Base-by-base conservation (phyloP, 2,113 vertebrate genomes). In the Pteruthius melanotis region DNA sequence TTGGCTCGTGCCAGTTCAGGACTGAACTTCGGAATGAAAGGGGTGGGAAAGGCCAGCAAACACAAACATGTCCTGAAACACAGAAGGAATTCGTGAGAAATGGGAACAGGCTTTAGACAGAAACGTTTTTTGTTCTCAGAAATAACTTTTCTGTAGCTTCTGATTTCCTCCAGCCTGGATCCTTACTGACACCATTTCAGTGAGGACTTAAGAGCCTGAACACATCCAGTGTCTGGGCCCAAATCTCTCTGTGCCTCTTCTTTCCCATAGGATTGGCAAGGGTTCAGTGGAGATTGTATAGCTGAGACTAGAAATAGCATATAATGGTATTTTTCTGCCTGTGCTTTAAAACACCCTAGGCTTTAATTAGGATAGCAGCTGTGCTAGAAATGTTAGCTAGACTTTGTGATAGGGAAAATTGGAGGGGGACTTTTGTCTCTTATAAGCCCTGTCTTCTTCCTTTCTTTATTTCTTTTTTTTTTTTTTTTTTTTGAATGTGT, bases 291-390 rank as follows among this genome's bases (percentile, higher is more conserved):
- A 83, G 60, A 57, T 64, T 63, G 17, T 20, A 31, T 2, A 50
- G 42, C 2, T 60, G 59, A 76, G 52, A 53, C 21, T 27, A 70
- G 87, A 92, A 80, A 83, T 86, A 74, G n/a, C 60, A 81, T 81
- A n/a, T 18, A 86, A 80, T 60, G 76, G 23, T 74, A 44, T 94
- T 92, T 70, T 90, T 81, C 83, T 92, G 80, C 68, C 72, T 71
- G 39, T 90, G 72, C 85, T 94, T 92, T 94, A 83, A 83, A 95
- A 92, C 75, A 94, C 40, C 37, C 50, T 52, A 64, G 76, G 77
- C 88, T 92, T 93, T 95, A 94, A 90, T 90, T 87, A 87, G 47
- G 40, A 68, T 49, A 93, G 77, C 80, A 94, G 90, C 82, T 83
- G 71, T 83, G 53, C 70, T 90, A 49, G 84, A 87, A 64, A 90